Conservation (phyloP, 2,113 vertebrate species). For the Lasiurus cinereus region DNA sequence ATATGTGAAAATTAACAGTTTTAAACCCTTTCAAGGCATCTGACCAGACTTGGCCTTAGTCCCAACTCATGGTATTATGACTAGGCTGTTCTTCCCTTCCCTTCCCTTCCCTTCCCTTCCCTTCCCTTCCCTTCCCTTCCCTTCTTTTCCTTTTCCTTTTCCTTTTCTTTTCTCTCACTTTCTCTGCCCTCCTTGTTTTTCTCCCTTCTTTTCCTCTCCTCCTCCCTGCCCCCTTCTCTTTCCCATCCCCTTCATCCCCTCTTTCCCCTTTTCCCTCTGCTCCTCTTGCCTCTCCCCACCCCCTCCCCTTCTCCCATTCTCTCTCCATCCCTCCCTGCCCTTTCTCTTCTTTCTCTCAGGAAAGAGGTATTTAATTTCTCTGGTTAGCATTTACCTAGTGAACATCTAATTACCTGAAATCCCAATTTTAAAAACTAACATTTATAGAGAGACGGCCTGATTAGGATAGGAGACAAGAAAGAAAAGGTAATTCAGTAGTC, state of each 20-base stretch:
- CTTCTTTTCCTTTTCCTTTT: rapidly evolving
- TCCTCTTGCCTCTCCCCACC: neutral
- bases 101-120: rapidly evolving
- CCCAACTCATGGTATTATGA: neutral
- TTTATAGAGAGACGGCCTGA: conserved; percentile 54
- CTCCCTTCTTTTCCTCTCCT: too few species aligned
- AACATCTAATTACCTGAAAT: conserved; percentile 75
- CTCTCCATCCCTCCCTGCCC: too few species aligned
- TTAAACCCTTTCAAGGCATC: conserved; percentile 75
- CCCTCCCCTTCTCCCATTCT: too few species aligned
- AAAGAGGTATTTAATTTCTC: conserved; percentile 58
- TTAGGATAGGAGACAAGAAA: conserved; percentile 51
- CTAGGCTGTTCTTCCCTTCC: neutral
- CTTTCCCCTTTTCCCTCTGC: rapidly evolving
- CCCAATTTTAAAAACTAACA: conserved; percentile 66
- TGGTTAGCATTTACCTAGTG: conserved; percentile 57
- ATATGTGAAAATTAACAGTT: conserved; percentile 87
- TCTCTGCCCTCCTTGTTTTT: rapidly evolving
- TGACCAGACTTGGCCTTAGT: conserved; percentile 56
- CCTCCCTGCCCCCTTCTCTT: rapidly evolving
- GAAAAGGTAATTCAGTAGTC: conserved; percentile 58
- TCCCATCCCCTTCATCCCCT: neutral
- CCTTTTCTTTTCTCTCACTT: rapidly evolving
- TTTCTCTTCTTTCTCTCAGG: neutral
- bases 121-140: rapidly evolving